Evolutionary conservation across 2,888 invertebrate species (phyloP).

Genomic region (Clivina fossor): DNA sequence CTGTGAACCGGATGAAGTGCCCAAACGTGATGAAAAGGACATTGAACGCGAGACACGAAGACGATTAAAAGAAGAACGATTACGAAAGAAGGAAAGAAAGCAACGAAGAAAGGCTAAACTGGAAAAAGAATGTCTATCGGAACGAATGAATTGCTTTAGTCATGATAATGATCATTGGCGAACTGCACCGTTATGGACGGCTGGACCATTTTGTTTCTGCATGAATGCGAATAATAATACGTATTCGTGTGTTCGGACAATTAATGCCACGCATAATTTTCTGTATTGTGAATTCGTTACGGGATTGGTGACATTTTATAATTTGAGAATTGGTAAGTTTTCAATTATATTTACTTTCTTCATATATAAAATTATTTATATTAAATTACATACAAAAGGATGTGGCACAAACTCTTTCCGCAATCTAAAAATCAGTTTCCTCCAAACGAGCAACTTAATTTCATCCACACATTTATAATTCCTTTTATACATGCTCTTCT

Average conservation of each 20-base stretch:
- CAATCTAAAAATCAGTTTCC: too few species aligned
- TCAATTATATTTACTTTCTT: too few species aligned
- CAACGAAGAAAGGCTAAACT: conserved; percentile 77
- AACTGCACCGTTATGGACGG: conserved; percentile 94
- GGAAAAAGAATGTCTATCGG: conserved; percentile 81
- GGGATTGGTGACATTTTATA: conserved; percentile 91
- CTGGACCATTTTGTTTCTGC: conserved; percentile 96
- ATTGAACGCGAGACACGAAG: conserved; percentile 71
- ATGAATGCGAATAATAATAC: conserved; percentile 99
- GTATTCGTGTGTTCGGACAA: conserved; percentile 93
- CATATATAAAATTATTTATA: too few species aligned
- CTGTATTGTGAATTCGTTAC: conserved; percentile 98
- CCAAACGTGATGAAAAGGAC: conserved; percentile 65
- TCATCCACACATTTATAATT: too few species aligned
- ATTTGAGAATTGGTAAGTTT: conserved; percentile 74
- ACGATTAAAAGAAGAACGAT: conserved; percentile 74
- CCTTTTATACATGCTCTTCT: too few species aligned
- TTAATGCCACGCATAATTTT: conserved; percentile 93
- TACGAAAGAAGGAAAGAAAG: conserved; percentile 76
- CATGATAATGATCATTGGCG: conserved; percentile 97
- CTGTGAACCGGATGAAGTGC: conserved; percentile 60
- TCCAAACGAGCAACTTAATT: too few species aligned
- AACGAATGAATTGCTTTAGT: conserved; percentile 95
- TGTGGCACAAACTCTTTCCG: too few species aligned
- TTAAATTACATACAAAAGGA: too few species aligned